Evolutionary conservation across 2,113 vertebrate genomes (phyloP), one percentile per base, ranked within the genome.

Genomic region (Prolemur simus): DNA sequence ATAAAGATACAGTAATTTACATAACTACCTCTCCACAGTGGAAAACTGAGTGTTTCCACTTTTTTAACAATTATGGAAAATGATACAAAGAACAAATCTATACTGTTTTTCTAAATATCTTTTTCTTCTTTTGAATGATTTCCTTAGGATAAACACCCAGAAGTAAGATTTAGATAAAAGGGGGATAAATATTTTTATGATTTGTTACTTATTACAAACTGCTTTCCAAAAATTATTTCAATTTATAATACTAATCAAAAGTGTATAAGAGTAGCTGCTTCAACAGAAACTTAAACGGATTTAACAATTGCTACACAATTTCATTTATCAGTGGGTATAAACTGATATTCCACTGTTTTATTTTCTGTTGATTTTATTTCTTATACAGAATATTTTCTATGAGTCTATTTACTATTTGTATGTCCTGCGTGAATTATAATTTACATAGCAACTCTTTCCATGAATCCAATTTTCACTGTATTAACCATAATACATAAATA

Each of bases 31-130:
- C 64, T 20, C 37, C 71, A 84, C 6, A 58, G 3, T 68, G 12
- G n/a, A 95, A 95, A 96, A 80, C 20, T 83, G 52, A 71, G 60
- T 89, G 49, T 76, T 69, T 47, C 60, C 8, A 63, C 73, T 71
- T 95, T 45, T 68, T 76, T 39, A 86, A 63, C 25, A 85, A 89
- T 73, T 96, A 85, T 4, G 68, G 32, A 52, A 86, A 87, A 96
- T 66, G 17, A 54, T 27, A 93, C 18, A 94, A 71, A 80, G 37
- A 95, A 63, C 45, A 87, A 87, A 91, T 34, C 32, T 76, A 6
- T 76, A 87, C 45, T 8, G 66, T 89, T 91, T 95, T 97, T 91
- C 89, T 94, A 93, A 87, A 89, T 85, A 88, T 29, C 15, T 80
- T 82, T 73, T 85, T 77, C 18, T 93, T 90, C 58, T 95, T 86